A percentile compares a stretch with the other conserved stretches of the same genome.
Evolutionary conservation across 2,113 vertebrate genomes (phyloP).

Genomic region (Caranx ignobilis): DNA sequence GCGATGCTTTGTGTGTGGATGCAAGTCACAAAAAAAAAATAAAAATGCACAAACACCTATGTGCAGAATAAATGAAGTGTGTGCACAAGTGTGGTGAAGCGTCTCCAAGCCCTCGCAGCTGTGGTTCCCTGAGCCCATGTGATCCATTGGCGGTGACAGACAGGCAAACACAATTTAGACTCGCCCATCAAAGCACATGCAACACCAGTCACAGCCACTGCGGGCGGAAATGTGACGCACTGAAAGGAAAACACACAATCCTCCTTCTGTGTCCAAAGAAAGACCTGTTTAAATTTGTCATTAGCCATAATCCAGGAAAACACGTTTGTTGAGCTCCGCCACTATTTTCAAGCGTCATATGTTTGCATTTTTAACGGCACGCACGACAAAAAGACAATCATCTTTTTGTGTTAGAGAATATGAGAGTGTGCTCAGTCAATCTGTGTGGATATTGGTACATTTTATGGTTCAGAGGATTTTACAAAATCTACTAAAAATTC

Average conservation of each 20-base stretch:
- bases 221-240: slow-evolving; percentile 54
- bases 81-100: slow-evolving; percentile 56
- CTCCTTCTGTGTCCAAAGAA: slow-evolving; percentile 35
- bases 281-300: slow-evolving; percentile 30
- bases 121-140: slow-evolving; percentile 49
- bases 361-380: not conserved
- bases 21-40: not conserved
- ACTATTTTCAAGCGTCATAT: not conserved
- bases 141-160: slow-evolving; percentile 74
- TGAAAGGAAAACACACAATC: slow-evolving; percentile 47
- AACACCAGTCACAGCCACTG: slow-evolving; percentile 56
- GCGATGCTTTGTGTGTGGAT: slow-evolving; percentile 30
- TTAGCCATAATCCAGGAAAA: slow-evolving; percentile 19
- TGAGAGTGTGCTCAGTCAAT: slow-evolving; percentile 3
- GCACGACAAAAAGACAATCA: not conserved
- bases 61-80: slow-evolving; percentile 56
- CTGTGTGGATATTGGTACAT: slow-evolving; percentile 22
- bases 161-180: slow-evolving; percentile 76
- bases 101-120: slow-evolving; percentile 58
- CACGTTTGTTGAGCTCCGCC: not conserved
- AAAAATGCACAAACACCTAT: slow-evolving; percentile 36
- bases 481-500: slow-evolving; percentile 36
- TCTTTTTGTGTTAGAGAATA: not conserved
- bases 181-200: slow-evolving; percentile 67
- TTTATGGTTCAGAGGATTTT: slow-evolving; percentile 27